These are phyloP conservation scores for Amphimallon solstitiale DNA, from an alignment of 2,888 invertebrate species.

Conservation along the genomic window DNA sequence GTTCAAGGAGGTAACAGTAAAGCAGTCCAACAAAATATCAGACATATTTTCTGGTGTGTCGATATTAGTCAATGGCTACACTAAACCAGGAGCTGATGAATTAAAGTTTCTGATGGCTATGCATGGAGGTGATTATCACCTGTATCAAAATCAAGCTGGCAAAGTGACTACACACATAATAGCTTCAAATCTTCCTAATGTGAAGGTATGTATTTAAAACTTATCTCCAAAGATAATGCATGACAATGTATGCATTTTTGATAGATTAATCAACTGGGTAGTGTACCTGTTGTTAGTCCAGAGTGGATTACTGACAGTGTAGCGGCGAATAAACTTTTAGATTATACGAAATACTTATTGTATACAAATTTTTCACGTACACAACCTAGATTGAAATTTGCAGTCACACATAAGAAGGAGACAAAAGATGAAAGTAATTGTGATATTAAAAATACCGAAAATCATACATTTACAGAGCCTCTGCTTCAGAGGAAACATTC, in stretches of 20 bases:
- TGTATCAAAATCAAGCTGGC: slow-evolving; percentile 77
- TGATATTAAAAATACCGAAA: background rate
- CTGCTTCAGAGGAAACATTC: slow-evolving; percentile 51
- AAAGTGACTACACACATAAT: slow-evolving; percentile 78
- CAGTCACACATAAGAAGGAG: background rate
- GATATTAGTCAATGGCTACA: slow-evolving; percentile 91
- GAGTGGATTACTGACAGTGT: slow-evolving; percentile 93
- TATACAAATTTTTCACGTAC: slow-evolving; percentile 73
- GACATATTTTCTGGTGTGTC: slow-evolving; percentile 81
- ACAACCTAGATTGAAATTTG: slow-evolving; percentile 63
- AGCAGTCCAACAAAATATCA: slow-evolving; percentile 66
- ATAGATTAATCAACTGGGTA: slow-evolving; percentile 69
- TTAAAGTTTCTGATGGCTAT: slow-evolving; percentile 85
- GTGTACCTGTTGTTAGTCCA: slow-evolving; percentile 80
- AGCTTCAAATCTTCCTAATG: slow-evolving; percentile 90
- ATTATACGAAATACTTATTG: slow-evolving; percentile 79
- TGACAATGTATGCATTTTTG: slow-evolving; percentile 32
- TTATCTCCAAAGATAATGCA: slow-evolving; percentile 4
- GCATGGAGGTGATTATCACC: slow-evolving; percentile 90
- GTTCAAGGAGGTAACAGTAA: slow-evolving; percentile 68
- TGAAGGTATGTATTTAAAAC: slow-evolving; percentile 72
- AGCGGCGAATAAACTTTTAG: slow-evolving; percentile 72
- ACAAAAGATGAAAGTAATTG: background rate
- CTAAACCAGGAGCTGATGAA: slow-evolving; percentile 87
- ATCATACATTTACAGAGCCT: slow-evolving; percentile 6